These are phyloP conservation scores for Morus bassanus DNA, from an alignment of 2,797 vertebrate genomes.

Conservation along the genomic window DNA sequence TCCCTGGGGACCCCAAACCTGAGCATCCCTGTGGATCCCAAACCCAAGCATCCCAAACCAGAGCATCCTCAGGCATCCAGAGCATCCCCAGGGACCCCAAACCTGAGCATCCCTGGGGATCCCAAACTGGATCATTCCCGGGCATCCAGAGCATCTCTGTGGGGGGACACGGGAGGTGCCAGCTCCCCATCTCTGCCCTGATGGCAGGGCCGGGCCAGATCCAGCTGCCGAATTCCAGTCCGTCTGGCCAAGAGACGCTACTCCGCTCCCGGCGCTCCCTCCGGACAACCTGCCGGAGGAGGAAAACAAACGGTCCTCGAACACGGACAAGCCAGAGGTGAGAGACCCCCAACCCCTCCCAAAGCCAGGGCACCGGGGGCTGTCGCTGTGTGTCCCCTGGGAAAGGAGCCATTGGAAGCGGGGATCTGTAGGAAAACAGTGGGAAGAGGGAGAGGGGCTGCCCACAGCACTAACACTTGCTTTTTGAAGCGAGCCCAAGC, in stretches of 20 bases:
- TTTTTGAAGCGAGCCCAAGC: background rate
- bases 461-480: background rate
- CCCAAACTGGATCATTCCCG: too few species aligned
- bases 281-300: background rate
- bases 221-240: constrained; percentile 23
- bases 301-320: background rate
- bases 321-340: accelerated
- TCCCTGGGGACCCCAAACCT: accelerated
- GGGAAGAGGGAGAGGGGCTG: background rate
- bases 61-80: too few species aligned
- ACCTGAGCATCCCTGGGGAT: too few species aligned
- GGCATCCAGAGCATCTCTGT: background rate
- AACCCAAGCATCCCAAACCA: too few species aligned
- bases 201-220: background rate
- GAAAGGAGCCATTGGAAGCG: background rate
- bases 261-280: background rate
- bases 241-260: constrained; percentile 31
- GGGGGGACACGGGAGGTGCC: background rate
- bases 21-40: background rate
- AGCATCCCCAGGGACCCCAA: too few species aligned
- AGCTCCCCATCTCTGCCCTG: background rate
- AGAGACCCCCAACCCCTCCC: background rate
- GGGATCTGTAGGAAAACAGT: background rate
- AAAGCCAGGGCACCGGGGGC: accelerated
- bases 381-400: accelerated